Conservation (phyloP, 2,888 invertebrate species). For the Parelbella ahira region DNA sequence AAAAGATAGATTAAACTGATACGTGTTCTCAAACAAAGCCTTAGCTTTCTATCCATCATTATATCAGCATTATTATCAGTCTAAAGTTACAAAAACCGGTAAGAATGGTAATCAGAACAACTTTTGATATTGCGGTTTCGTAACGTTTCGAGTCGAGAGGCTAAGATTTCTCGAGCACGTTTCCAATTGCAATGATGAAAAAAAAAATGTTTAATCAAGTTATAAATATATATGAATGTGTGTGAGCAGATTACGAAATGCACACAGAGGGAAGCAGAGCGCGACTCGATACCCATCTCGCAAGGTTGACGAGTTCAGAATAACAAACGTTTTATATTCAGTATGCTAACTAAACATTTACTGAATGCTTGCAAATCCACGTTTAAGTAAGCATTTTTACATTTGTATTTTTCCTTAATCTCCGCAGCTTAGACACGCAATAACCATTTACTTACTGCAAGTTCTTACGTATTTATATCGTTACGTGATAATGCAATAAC, state of each 20-base stretch:
- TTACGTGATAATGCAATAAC: no score
- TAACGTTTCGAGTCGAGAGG: constrained; percentile 29
- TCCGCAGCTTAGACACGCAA: no score
- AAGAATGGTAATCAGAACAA: constrained; percentile 19
- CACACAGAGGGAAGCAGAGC: constrained; percentile 13
- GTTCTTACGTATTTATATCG: no score
- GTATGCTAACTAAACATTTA: constrained; percentile 22
- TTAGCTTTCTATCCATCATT: constrained; percentile 13
- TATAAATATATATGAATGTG: background rate
- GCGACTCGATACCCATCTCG: constrained; percentile 34
- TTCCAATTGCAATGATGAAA: no score
- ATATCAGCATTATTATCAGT: constrained; percentile 1
- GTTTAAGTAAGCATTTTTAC: no score
- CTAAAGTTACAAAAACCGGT: constrained; percentile 20
- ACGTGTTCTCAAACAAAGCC: background rate
- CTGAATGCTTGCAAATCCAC: background rate
- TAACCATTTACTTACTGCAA: no score
- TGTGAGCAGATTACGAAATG: background rate
- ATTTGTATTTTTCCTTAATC: no score
- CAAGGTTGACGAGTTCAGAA: constrained; percentile 48
- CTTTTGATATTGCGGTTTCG: constrained; percentile 37
- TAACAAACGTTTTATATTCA: constrained; percentile 45
- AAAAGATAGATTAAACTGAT: no score
- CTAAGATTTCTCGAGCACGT: no score
- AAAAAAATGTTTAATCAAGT: no score